phyloP scores from a whole-genome alignment of 2,888 invertebrate species.

The Dilophus febrilis region DNA sequence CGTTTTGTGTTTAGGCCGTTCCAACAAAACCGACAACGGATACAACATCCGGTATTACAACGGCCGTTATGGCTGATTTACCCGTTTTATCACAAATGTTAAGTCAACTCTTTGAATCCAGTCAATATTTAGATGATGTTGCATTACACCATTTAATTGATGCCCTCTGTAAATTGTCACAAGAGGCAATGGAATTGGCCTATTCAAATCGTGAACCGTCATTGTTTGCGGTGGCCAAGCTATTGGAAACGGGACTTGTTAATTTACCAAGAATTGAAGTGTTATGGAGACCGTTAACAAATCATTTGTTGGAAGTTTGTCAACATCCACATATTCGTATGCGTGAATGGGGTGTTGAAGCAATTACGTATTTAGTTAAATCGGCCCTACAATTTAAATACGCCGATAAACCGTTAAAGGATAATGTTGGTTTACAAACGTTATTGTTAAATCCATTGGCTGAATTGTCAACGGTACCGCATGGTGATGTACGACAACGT shows the following conservation, averaged over 20 bases:
- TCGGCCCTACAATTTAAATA: slow-evolving; percentile 79
- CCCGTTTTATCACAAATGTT: slow-evolving; percentile 82
- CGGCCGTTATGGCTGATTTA: slow-evolving; percentile 90
- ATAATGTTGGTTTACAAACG: slow-evolving; percentile 81
- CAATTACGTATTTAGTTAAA: slow-evolving; percentile 84
- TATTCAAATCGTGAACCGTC: slow-evolving; percentile 94
- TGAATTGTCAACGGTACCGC: slow-evolving; percentile 77
- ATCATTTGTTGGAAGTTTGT: slow-evolving; percentile 90
- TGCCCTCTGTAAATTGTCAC: slow-evolving; percentile 86
- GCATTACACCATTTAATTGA: slow-evolving; percentile 92
- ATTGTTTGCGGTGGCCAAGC: slow-evolving; percentile 88
- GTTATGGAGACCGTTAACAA: slow-evolving; percentile 87
- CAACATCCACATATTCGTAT: slow-evolving; percentile 88
- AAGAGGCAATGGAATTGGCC: slow-evolving; percentile 93
- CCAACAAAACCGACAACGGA: slow-evolving; percentile 56
- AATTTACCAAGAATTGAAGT: slow-evolving; percentile 88
- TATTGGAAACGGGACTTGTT: slow-evolving; percentile 93
- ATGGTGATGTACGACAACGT: slow-evolving; percentile 84
- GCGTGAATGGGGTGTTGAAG: slow-evolving; percentile 96
- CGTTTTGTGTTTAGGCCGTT: slow-evolving; percentile 48
- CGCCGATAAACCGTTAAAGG: slow-evolving; percentile 59
- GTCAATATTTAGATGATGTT: slow-evolving; percentile 82
- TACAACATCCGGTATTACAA: slow-evolving; percentile 76
- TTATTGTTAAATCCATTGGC: slow-evolving; percentile 75
- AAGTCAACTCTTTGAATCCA: slow-evolving; percentile 85